phyloP scores from a whole-genome alignment of 2,797 vertebrate species.

The Tadarida brasiliensis region DNA sequence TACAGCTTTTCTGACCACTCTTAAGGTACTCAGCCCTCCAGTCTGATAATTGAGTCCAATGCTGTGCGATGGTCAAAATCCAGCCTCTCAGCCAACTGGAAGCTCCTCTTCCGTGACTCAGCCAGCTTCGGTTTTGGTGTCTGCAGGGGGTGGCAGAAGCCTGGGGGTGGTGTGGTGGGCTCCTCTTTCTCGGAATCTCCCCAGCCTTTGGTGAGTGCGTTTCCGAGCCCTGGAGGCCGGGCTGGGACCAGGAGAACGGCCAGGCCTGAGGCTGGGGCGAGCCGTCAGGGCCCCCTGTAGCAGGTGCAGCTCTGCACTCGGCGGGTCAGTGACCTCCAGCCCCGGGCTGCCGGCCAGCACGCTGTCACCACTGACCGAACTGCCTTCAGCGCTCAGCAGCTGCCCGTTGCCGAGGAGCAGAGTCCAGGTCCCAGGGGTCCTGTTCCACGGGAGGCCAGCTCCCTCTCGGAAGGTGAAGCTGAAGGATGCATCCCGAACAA shows the following conservation, averaged over 20 bases:
- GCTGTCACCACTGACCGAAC: neutral
- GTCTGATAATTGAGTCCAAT: neutral
- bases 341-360: neutral
- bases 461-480: neutral
- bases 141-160: neutral
- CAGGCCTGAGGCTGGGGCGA: no score
- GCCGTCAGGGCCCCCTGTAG: neutral
- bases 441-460: neutral
- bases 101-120: neutral
- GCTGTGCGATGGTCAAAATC: neutral
- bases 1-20: neutral
- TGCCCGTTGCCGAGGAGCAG: neutral
- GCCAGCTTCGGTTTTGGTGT: neutral
- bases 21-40: neutral
- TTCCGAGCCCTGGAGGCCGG: neutral
- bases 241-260: neutral
- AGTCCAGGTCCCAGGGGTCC: neutral
- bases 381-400: no score
- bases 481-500: no score
- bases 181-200: neutral
- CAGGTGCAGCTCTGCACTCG: neutral
- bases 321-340: neutral
- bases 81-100: neutral
- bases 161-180: no score
- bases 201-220: no score